Percentiles rank a stretch among this genome's conserved stretches.
These are phyloP conservation scores for Pachypsylla venusta DNA, from an alignment of 1,140 invertebrate genomes.

Conservation along the genomic window DNA sequence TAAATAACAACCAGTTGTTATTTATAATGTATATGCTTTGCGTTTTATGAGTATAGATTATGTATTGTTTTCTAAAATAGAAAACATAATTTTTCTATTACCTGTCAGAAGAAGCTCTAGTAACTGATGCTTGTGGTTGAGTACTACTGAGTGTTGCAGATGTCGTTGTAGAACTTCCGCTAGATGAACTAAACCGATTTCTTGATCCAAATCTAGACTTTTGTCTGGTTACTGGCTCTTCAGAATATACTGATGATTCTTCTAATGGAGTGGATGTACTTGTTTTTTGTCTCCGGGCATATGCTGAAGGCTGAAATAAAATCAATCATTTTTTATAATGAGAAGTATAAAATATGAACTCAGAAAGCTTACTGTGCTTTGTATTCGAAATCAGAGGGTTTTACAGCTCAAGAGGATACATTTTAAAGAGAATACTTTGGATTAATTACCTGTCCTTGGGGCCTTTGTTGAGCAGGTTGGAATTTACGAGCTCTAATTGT, in stretches of 20 bases:
- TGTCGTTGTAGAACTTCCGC: not conserved
- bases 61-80: no score
- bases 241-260: not conserved
- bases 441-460: slow-evolving; percentile 4
- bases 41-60: no score
- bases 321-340: no score
- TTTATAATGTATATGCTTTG: no score
- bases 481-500: not conserved
- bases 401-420: no score
- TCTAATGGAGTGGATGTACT: not conserved
- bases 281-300: not conserved
- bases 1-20: no score
- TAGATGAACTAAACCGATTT: not conserved
- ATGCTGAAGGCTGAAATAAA: not conserved
- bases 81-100: no score
- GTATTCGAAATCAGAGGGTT: no score
- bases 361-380: no score
- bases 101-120: not conserved
- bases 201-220: not conserved
- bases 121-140: not conserved
- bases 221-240: not conserved
- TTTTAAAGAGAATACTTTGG: no score
- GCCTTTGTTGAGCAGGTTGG: not conserved
- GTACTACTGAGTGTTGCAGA: not conserved
- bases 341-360: no score